Base-by-base conservation (phyloP, 2,888 invertebrate species). In the Luperina testacea region DNA sequence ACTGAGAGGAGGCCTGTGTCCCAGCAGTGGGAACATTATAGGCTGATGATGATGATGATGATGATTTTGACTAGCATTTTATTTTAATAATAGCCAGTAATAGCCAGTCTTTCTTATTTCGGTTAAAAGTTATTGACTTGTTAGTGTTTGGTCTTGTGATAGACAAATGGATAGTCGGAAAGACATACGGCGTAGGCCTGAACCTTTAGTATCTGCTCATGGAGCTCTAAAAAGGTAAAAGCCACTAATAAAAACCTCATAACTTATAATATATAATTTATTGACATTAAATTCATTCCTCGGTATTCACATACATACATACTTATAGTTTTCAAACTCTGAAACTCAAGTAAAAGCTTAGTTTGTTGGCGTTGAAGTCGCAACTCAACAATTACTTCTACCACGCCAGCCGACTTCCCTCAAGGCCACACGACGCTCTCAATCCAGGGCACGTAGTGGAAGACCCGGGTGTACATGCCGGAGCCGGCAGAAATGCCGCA, bases 401-500 rank as follows among this genome's bases (percentile, higher is more conserved):
- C n/a, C 7, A 38, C 13, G 17, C 0, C 38, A 20, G n/a, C 13
- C 1, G 6, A 20, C 8, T 15, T 15, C 5, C 15, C 5, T 80
- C 27, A 80, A 74, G 74, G 59, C 79, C 79, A 79, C 20, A 79
- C 79, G 27, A 72, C 0, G 72, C 65, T 79, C 72, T 79, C 79
- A 8, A 80, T 83, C 83, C 83, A 83, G 32, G 75, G 76, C 0
- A 83, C 75, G 71, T 83, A 83, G 38, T 68, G 57, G 15, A 59
- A 83, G 20, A 83, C 83, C 17, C 83, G 38, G 11, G 76, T 80
- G 71, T 83, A 83, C 67, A 83, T 83, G 6, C 83, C 83, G 7
- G 83, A 83, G 38, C 83, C 73, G 4, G 83, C 75, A 6, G 75
- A 61, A 7, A 80, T 64, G 13, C 83, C 83, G n/a, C 83, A 83